Percentiles rank a stretch among this genome's conserved stretches.
Evolutionary conservation across 2,797 vertebrate genomes (phyloP).

Genomic region (Momotus momota): DNA sequence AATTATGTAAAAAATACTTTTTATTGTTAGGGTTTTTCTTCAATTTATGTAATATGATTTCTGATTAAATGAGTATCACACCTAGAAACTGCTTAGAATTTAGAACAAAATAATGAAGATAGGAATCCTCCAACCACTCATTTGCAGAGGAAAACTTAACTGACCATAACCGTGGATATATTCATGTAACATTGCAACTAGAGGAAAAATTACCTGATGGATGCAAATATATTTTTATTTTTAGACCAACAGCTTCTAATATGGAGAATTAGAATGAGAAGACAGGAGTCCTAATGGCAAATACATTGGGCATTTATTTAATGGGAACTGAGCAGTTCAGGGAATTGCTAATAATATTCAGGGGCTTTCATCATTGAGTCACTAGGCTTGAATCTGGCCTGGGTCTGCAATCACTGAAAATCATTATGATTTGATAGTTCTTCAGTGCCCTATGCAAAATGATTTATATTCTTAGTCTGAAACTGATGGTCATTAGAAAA

Average conservation of each 20-base stretch:
- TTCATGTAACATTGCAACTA: neutral
- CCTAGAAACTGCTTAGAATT: neutral
- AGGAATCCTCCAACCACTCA: neutral
- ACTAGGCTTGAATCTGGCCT: neutral
- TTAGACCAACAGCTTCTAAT: neutral
- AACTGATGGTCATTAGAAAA: constrained; percentile 37
- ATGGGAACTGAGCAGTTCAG: neutral
- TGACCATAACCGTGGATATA: neutral
- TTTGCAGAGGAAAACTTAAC: neutral
- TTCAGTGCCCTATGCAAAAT: constrained; percentile 40
- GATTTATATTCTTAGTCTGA: neutral
- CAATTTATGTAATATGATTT: neutral
- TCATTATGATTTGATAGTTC: constrained; percentile 33
- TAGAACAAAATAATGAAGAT: neutral
- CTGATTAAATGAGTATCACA: neutral
- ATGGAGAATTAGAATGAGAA: neutral
- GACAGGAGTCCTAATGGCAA: neutral
- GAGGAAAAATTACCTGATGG: neutral
- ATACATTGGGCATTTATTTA: constrained; percentile 3
- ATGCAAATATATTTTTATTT: constrained; percentile 29
- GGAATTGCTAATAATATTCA: constrained; percentile 8
- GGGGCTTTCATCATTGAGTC: neutral
- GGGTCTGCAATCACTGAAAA: constrained; percentile 14
- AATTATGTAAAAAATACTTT: neutral
- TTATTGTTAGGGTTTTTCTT: neutral